These are phyloP conservation scores for Brachyistius frenatus DNA, from an alignment of 2,113 vertebrate genomes.

Conservation along the genomic window DNA sequence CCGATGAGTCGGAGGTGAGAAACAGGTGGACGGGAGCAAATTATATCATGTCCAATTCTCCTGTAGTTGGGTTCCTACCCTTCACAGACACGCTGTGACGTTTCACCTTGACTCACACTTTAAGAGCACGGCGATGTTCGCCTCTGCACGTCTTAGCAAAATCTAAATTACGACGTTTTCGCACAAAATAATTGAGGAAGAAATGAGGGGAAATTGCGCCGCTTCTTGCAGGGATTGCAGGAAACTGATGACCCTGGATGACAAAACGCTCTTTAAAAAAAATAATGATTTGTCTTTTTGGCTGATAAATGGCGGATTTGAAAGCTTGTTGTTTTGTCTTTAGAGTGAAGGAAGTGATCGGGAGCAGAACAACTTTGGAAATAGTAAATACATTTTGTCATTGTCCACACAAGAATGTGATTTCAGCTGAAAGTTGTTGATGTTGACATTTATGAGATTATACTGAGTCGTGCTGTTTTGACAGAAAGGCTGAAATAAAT, in stretches of 20 bases:
- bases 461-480: slow-evolving; percentile 12
- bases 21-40: slow-evolving; percentile 17
- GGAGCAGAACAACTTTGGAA: neutral
- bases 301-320: slow-evolving; percentile 14
- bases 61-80: neutral
- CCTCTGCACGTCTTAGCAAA: no score
- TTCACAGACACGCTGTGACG: neutral
- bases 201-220: neutral
- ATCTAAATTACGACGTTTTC: neutral
- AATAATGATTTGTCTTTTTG: slow-evolving; percentile 4
- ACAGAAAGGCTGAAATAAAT: slow-evolving; percentile 18
- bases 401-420: neutral
- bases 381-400: neutral
- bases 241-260: slow-evolving; percentile 16
- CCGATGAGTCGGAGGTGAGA: neutral
- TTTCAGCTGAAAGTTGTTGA: slow-evolving; percentile 5
- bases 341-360: neutral
- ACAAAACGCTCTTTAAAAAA: neutral
- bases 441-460: slow-evolving; percentile 18
- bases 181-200: slow-evolving; percentile 1
- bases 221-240: neutral
- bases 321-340: neutral
- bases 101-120: neutral
- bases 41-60: neutral
- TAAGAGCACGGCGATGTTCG: neutral